Conservation (phyloP, 2,113 vertebrate genomes). For the Notarius lentiginosus region DNA sequence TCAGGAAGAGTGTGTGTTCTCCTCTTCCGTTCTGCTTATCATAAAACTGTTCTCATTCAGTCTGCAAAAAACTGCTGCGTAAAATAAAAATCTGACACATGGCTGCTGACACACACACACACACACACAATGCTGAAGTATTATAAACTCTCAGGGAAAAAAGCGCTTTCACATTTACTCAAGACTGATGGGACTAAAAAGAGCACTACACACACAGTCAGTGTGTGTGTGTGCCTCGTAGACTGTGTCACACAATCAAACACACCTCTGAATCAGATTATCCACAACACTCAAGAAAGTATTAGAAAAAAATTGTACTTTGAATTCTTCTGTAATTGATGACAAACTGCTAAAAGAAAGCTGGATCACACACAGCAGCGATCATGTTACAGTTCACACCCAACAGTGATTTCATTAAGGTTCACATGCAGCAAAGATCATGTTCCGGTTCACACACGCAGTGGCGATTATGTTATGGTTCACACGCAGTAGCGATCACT, state of each 20-base stretch:
- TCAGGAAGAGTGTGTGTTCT: not conserved
- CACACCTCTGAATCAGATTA: not conserved
- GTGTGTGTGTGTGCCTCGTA: not conserved
- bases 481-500: too few species aligned
- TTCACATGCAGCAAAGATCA: too few species aligned
- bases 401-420: too few species aligned
- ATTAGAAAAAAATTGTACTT: too few species aligned
- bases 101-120: not conserved
- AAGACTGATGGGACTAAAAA: not conserved
- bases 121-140: constrained; percentile 5
- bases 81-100: not conserved
- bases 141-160: not conserved
- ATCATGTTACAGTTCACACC: too few species aligned
- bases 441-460: too few species aligned
- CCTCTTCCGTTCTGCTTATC: not conserved
- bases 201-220: not conserved
- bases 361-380: too few species aligned
- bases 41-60: not conserved
- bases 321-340: too few species aligned
- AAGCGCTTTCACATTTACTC: not conserved
- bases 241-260: too few species aligned
- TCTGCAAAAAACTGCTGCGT: not conserved
- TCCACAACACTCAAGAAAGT: not conserved
- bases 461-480: too few species aligned
- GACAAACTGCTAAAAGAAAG: too few species aligned